Conservation (phyloP, 2,113 vertebrate species). For the Orientallactaga bullata region DNA sequence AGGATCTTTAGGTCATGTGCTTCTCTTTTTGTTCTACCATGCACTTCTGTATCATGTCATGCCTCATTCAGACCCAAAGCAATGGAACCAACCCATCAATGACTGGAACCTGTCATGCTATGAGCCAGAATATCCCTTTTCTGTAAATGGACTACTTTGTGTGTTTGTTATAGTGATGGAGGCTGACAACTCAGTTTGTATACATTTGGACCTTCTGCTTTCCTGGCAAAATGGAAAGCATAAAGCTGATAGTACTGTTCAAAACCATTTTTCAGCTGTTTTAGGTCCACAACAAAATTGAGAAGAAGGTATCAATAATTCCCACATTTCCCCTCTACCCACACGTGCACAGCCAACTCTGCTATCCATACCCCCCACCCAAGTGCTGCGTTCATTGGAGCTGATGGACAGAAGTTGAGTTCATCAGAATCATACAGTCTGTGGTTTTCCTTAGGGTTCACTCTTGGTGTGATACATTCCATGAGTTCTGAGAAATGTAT, state of each 20-base stretch:
- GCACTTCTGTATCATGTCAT: too few species aligned
- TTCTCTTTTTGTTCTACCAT: neutral
- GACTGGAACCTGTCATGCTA: too few species aligned
- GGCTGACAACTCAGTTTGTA: neutral
- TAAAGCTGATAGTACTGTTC: neutral
- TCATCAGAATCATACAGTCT: neutral
- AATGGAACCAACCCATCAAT: neutral
- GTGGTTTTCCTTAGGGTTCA: neutral
- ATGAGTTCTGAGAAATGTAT: neutral
- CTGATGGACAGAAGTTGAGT: too few species aligned
- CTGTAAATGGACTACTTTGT: neutral
- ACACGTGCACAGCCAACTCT: neutral
- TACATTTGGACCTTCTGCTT: neutral
- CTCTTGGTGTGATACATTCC: too few species aligned
- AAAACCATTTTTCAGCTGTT: neutral
- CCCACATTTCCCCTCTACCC: too few species aligned
- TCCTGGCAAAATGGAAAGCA: neutral
- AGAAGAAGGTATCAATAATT: neutral
- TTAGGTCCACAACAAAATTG: neutral
- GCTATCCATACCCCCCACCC: neutral
- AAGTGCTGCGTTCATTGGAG: neutral
- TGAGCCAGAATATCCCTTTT: neutral
- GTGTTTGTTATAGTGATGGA: neutral
- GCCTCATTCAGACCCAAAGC: neutral
- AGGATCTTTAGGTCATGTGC: neutral